Conservation (phyloP, 2,888 invertebrate species). For the Frankliniella intonsa region DNA sequence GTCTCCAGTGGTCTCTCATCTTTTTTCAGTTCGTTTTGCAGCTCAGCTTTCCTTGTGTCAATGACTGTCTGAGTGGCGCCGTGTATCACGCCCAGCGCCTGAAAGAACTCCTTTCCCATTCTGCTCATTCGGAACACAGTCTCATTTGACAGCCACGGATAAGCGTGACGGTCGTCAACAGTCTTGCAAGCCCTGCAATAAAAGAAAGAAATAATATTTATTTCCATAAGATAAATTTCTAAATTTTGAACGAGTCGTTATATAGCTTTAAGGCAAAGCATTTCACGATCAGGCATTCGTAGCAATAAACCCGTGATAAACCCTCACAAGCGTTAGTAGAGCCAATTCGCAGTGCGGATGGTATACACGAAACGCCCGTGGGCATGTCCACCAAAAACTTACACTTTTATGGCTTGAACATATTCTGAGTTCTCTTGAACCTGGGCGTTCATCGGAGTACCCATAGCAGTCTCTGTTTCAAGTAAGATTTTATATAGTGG, state of each 20-base stretch:
- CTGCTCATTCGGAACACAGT: neutral
- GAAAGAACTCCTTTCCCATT: neutral
- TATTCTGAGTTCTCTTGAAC: neutral
- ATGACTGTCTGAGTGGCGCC: neutral
- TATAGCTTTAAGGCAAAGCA: neutral
- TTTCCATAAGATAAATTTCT: too few species aligned
- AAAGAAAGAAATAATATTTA: too few species aligned
- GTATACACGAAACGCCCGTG: too few species aligned
- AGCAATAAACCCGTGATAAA: neutral
- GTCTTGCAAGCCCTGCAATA: neutral
- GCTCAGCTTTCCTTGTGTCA: neutral
- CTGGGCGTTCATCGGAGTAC: slow-evolving; percentile 40
- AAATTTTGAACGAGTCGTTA: too few species aligned
- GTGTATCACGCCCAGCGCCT: neutral
- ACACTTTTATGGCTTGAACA: neutral
- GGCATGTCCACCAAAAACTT: neutral
- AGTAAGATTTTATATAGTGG: too few species aligned
- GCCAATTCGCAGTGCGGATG: neutral
- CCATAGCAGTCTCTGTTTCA: slow-evolving; percentile 35
- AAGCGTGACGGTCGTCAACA: neutral
- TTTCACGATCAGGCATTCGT: neutral
- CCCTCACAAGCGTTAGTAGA: neutral
- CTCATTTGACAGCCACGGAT: neutral
- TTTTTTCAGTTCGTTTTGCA: neutral
- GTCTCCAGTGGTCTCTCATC: neutral